phyloP scores from a whole-genome alignment of 2,888 invertebrate species.

The Megastigmus dorsalis region DNA sequence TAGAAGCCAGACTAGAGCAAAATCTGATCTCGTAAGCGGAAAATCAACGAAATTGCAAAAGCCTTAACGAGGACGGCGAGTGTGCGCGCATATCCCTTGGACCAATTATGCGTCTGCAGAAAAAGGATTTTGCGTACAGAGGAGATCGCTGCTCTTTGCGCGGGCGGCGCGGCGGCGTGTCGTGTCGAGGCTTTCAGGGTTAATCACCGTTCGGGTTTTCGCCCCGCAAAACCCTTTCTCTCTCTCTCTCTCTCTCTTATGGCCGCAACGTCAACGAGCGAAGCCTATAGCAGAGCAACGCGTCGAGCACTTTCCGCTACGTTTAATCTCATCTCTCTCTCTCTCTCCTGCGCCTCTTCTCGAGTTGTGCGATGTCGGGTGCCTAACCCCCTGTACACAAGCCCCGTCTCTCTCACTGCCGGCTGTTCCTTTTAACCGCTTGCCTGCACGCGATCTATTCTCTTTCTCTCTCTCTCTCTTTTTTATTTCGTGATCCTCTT shows the following conservation, averaged over 20 bases:
- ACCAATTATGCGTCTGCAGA: constrained; percentile 28
- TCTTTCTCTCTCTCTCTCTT: background rate
- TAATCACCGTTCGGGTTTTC: constrained; percentile 62
- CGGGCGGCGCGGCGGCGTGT: too few relatives aligned
- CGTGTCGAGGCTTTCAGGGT: constrained; percentile 62
- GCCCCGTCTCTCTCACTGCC: too few relatives aligned
- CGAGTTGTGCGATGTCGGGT: too few relatives aligned
- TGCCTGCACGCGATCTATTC: background rate
- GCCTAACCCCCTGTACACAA: too few relatives aligned
- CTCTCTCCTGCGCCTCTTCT: background rate
- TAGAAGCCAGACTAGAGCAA: too few relatives aligned
- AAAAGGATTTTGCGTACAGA: constrained; percentile 54
- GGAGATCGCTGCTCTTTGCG: too few relatives aligned
- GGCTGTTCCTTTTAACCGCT: background rate
- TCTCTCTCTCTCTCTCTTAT: constrained; percentile 28
- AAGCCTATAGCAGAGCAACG: too few relatives aligned
- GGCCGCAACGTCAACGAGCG: too few relatives aligned
- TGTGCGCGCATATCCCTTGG: background rate
- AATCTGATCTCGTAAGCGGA: too few relatives aligned
- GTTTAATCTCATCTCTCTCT: constrained; percentile 59
- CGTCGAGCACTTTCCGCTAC: constrained; percentile 53
- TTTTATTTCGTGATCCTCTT: too few relatives aligned
- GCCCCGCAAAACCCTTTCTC: constrained; percentile 43
- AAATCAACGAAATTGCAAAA: too few relatives aligned
- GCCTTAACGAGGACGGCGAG: too few relatives aligned